Evolutionary conservation across 1,140 invertebrate genomes (phyloP), one percentile per base, ranked within the genome.

Genomic region (Lasioglossum albipes): DNA sequence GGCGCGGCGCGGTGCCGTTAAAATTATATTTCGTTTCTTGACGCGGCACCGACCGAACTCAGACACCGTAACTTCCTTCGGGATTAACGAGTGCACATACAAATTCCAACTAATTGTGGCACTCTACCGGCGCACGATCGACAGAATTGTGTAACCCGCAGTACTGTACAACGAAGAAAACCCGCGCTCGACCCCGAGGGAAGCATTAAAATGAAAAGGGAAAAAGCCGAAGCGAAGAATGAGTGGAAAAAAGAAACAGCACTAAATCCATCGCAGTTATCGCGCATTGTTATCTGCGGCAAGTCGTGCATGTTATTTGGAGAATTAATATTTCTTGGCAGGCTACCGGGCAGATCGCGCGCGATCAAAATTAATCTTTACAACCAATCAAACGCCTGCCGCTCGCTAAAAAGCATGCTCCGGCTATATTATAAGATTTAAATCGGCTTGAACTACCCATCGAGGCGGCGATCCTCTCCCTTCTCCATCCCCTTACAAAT

Each of bases 301-400:
- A 66, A 57, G 54, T 70, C 67, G 66, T 80, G 82, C 52, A 79
- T 45, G 78, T 57, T 81, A 75, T 71, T 27, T 20, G 61, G 41
- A n/a, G 41, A 80, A 83, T 80, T 66, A 80, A 80, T 75, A 75
- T 83, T 83, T 75, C 68, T 80, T 70, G 57, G 61, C 22, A 18
- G 45, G 27, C 16, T 7, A 68, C 36, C 45, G 16, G 12, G 6
- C 6, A 75, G 65, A 83, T 81, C 52, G 49, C 36, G 72, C 62
- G 61, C 49, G 78, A 81, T 61, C 36, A 64, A 71, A n/a, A 83
- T 83, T 81, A 81, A 83, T 83, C 82, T 83, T 81, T 83, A 83
- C 82, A 75, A 75, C 49, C 68, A 52, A 83, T 83, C 82, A 72
- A 71, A 83, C 72, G 62, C 67, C 67, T 67, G 68, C 59, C 41